These are phyloP conservation scores for Gnathonemus longibarbis DNA, from an alignment of 2,113 vertebrate species.

Conservation along the genomic window DNA sequence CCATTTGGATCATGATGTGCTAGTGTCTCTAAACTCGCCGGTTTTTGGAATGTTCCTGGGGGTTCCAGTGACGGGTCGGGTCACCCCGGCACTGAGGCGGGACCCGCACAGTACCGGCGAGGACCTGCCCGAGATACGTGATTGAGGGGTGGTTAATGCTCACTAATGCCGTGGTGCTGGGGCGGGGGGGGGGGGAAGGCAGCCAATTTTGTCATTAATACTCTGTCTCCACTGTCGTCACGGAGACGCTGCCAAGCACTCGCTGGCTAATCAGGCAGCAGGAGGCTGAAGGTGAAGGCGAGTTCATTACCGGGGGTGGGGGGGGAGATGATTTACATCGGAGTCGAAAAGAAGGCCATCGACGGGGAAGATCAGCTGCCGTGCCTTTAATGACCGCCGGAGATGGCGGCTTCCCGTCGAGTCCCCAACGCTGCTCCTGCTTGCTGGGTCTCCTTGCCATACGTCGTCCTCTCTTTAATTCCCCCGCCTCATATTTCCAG, in stretches of 20 bases:
- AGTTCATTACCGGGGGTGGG: slow-evolving; percentile 28
- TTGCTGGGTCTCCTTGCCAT: background rate
- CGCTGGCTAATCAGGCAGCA: slow-evolving; percentile 29
- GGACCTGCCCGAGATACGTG: background rate
- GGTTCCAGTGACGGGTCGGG: background rate
- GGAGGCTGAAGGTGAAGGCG: slow-evolving; percentile 16
- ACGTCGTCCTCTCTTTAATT: background rate
- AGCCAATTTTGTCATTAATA: slow-evolving; percentile 49
- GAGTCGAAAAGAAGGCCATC: background rate
- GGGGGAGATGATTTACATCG: background rate
- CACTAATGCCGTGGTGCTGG: background rate
- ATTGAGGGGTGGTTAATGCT: slow-evolving; percentile 15
- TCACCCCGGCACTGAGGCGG: background rate
- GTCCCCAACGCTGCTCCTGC: background rate
- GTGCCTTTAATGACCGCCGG: background rate
- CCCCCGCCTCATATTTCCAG: background rate
- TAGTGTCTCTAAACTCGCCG: background rate
- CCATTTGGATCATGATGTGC: background rate
- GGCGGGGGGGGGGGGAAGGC: background rate
- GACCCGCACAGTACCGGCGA: background rate
- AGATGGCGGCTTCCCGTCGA: background rate
- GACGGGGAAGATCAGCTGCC: background rate
- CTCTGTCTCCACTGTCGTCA: slow-evolving; percentile 24
- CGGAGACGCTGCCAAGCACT: slow-evolving; percentile 34
- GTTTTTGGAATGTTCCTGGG: background rate